Evolutionary conservation across 2,113 vertebrate species (phyloP).

Genomic region (Aptenodytes patagonicus): DNA sequence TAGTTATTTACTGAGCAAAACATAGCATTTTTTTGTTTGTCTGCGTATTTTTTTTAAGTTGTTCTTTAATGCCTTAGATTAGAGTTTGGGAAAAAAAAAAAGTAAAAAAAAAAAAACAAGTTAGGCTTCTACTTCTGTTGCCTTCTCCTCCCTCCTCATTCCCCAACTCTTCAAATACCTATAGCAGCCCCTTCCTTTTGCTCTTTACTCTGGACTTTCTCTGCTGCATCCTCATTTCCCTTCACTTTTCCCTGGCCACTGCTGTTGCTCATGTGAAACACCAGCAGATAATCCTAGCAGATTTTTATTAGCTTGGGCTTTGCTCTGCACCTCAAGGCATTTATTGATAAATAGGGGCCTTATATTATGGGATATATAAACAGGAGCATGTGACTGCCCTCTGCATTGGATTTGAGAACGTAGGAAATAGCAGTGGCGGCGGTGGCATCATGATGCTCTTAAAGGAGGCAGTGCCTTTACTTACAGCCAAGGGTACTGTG

Average conservation of each 20-base stretch:
- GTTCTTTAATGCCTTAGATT: background rate
- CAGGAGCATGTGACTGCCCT: constrained; percentile 13
- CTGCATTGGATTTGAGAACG: background rate
- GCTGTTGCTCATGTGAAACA: background rate
- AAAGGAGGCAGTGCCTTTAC: background rate
- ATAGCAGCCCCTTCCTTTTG: background rate
- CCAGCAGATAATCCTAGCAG: background rate
- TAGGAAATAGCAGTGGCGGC: background rate
- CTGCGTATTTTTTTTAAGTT: background rate
- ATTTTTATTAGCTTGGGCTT: constrained; percentile 17
- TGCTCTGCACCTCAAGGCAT: constrained; percentile 19
- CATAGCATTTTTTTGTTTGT: background rate
- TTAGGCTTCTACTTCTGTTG: background rate
- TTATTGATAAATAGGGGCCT: constrained; percentile 50
- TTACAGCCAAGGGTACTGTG: background rate
- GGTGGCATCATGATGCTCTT: background rate
- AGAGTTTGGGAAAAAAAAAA: background rate
- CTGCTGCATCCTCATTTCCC: background rate
- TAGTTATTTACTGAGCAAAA: background rate
- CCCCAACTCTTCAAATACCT: background rate
- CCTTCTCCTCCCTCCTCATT: background rate
- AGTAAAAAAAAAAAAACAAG: no score
- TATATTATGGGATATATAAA: constrained; percentile 44
- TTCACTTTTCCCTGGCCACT: background rate
- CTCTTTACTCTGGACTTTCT: background rate